A percentile compares a stretch with the other conserved stretches of the same genome.
phyloP scores from a whole-genome alignment of 2,888 invertebrate genomes.

The Nomada lathburiana region DNA sequence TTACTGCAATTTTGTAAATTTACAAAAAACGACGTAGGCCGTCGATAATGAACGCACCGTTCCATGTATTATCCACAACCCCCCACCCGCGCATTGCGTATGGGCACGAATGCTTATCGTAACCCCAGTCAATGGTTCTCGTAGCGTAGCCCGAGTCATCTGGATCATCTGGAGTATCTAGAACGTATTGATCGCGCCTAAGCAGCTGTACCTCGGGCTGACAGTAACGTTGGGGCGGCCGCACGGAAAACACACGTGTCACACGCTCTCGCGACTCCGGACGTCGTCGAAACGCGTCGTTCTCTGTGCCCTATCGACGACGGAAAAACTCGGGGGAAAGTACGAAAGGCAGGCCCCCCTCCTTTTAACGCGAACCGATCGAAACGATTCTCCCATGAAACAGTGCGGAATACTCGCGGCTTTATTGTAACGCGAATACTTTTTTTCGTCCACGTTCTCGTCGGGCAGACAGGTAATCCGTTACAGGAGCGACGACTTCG shows the following conservation, averaged over 20 bases:
- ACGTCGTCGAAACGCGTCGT: conserved; percentile 31
- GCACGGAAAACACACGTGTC: conserved; percentile 79
- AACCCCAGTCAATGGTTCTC: conserved; percentile 60
- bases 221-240: conserved; percentile 82
- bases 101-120: conserved; percentile 11
- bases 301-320: not conserved
- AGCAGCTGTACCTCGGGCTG: conserved; percentile 78
- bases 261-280: conserved; percentile 53
- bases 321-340: conserved; percentile 54
- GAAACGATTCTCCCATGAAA: conserved; percentile 10
- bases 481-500: not conserved
- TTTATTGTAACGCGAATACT: not conserved
- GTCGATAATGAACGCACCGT: no score
- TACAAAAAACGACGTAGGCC: no score
- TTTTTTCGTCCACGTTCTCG: not conserved
- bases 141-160: conserved; percentile 54
- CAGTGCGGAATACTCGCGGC: not conserved
- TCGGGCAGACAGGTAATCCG: not conserved
- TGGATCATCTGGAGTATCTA: conserved; percentile 80
- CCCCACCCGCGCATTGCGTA: no score
- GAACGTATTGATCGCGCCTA: conserved; percentile 81
- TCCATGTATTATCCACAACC: no score
- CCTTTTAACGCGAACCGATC: conserved; percentile 5
- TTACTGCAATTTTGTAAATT: no score
- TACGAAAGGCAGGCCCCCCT: conserved; percentile 11